phyloP scores from a whole-genome alignment of 2,113 vertebrate species.

The Candoia aspera region DNA sequence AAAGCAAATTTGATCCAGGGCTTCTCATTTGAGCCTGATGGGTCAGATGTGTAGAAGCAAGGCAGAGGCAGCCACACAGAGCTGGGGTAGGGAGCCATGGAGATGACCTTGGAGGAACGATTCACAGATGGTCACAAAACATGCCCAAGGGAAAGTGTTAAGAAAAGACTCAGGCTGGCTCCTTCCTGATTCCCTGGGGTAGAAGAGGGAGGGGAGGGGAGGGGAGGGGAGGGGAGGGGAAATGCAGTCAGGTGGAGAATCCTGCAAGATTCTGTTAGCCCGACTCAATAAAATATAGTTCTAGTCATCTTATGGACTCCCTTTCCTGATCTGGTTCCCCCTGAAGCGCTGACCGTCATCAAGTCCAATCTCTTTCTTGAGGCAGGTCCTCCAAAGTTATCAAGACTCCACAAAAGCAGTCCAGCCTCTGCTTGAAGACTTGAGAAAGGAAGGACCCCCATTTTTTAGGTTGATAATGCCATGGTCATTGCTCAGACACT shows the following conservation, averaged over 20 bases:
- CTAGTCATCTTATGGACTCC: neutral
- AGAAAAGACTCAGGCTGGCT: neutral
- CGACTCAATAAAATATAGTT: neutral
- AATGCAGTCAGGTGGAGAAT: neutral
- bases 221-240: too few species aligned
- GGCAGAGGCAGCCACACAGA: neutral
- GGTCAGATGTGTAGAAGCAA: neutral
- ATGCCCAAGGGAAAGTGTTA: neutral
- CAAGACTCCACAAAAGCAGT: too few species aligned
- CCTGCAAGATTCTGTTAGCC: neutral
- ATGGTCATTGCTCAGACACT: too few species aligned
- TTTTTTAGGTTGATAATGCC: too few species aligned
- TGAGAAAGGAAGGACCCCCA: too few species aligned
- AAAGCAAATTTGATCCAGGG: neutral
- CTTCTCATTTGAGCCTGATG: neutral
- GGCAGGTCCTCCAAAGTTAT: too few species aligned
- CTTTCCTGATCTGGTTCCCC: neutral
- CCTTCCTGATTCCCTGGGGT: neutral
- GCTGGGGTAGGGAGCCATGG: too few species aligned
- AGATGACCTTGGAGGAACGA: neutral
- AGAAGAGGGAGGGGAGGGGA: neutral
- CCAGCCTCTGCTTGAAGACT: too few species aligned
- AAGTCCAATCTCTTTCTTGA: too few species aligned
- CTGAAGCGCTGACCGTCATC: too few species aligned
- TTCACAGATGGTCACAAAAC: neutral